phyloP scores from a whole-genome alignment of 2,797 vertebrate species.

The Champsocephalus gunnari region DNA sequence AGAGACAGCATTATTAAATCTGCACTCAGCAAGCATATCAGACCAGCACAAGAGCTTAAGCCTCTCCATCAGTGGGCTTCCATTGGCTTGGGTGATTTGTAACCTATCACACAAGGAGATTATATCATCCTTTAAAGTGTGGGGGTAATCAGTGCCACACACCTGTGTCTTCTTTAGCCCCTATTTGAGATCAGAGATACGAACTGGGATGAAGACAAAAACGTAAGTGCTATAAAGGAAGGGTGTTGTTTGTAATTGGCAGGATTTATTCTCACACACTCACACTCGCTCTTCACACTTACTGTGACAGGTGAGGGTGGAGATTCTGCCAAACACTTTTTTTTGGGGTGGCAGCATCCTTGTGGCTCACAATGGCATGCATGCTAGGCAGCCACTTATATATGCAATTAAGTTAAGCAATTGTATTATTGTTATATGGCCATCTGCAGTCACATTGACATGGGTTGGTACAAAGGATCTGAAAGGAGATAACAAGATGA shows the following conservation, averaged over 20 bases:
- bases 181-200: constrained; percentile 65
- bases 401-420: constrained; percentile 14
- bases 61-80: constrained; percentile 76
- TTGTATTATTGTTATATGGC: constrained; percentile 6
- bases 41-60: constrained; percentile 79
- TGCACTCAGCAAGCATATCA: constrained; percentile 81
- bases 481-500: constrained; percentile 16
- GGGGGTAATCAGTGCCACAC: constrained; percentile 89
- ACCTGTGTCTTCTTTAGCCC: constrained; percentile 89
- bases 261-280: constrained; percentile 64
- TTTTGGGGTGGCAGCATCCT: constrained; percentile 38
- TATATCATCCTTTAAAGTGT: constrained; percentile 89
- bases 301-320: constrained; percentile 53
- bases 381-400: background rate
- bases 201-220: constrained; percentile 37
- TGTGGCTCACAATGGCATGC: constrained; percentile 26
- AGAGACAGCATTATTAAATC: constrained; percentile 91
- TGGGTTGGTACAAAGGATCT: constrained; percentile 5
- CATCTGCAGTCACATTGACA: constrained; percentile 35
- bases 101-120: constrained; percentile 92
- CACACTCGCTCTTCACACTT: constrained; percentile 65
- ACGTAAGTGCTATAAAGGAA: constrained; percentile 61
- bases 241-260: constrained; percentile 72
- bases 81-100: constrained; percentile 84
- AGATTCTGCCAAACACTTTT: constrained; percentile 56